Base-by-base conservation (phyloP, 1,140 invertebrate species). In the Tribolium castaneum region DNA sequence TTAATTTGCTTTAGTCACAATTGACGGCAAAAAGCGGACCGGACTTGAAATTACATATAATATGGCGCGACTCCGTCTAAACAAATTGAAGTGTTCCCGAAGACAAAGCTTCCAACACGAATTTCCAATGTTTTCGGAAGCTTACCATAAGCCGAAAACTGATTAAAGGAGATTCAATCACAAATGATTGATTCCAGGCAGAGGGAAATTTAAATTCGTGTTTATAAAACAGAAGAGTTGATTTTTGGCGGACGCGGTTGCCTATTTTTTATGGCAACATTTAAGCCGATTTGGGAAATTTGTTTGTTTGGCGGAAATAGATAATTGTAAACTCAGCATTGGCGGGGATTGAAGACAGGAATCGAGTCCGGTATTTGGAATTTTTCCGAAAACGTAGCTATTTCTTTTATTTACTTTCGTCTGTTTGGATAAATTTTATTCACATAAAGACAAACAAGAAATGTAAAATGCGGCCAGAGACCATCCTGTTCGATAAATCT, bases 1-100 rank as follows among this genome's bases (percentile, higher is more conserved):
- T 73, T 52, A 66, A 66, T 66, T 66, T 66, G 59, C 30, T 66
- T 35, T 66, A 35, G 35, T 66, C 59, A 66, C 59, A n/a, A 66
- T 35, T 66, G 59, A 66, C 59, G 30, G 3, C 19, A 66, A 66
- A 66, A 66, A 66, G 30, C 14, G 59, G 59, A 66, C 35, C 45
- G 35, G 59, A 66, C 59, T 59, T 59, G 45, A 22, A 66, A 35
- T 66, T 66, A 35, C 45, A 66, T 66, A 35, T 66, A 25, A 59
- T 59, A 59, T 30, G 12, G 5, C 6, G 13, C 35, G 59, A 66
- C 59, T 22, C n/a, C n/a, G 25, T 56, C 14, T 56, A 56, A 9
- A 9, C 52, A 1, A 16, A 56, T 56, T 16, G 12, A 19, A 13
- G 12, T 16, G 52, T 54, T 54, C 7, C 14, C 52, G 7, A 16